Percentiles rank a stretch among this genome's conserved stretches.
Evolutionary conservation across 2,888 invertebrate genomes (phyloP).

Genomic region (Trissonchulus latispiculum): DNA sequence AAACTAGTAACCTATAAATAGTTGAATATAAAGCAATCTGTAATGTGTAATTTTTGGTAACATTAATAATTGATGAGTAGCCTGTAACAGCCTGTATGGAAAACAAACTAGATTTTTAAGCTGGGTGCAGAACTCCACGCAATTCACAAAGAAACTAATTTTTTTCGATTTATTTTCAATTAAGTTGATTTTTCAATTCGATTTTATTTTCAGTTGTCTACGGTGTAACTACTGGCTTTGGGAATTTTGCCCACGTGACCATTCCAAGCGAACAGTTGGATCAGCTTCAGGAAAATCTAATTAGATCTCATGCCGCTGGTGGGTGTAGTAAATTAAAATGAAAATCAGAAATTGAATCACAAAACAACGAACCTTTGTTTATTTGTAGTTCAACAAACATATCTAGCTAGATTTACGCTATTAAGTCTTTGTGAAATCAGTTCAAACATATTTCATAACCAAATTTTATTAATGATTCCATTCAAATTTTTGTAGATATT

Average conservation of each 20-base stretch:
- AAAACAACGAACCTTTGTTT: too few relatives aligned
- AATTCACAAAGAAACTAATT: neutral
- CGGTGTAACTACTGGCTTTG: slow-evolving; percentile 60
- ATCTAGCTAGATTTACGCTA: too few relatives aligned
- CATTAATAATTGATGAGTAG: neutral
- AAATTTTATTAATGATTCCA: too few relatives aligned
- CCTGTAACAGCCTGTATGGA: too few relatives aligned
- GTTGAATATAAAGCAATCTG: neutral
- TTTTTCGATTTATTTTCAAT: neutral
- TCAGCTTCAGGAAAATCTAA: slow-evolving; percentile 57
- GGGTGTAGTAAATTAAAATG: neutral
- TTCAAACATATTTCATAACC: too few relatives aligned
- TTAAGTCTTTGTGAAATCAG: too few relatives aligned
- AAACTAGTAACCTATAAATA: neutral
- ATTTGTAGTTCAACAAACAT: too few relatives aligned
- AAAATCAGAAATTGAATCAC: too few relatives aligned
- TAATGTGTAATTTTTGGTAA: too few relatives aligned
- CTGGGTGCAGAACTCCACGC: too few relatives aligned
- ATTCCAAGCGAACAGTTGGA: slow-evolving; percentile 53
- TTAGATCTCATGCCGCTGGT: slow-evolving; percentile 55
- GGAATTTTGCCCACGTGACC: slow-evolving; percentile 55
- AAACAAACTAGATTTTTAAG: too few relatives aligned
- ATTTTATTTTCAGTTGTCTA: slow-evolving; percentile 51
- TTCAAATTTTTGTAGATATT: too few relatives aligned
- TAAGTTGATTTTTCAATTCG: neutral